Evolutionary conservation across 2,113 vertebrate species (phyloP), one percentile per base, ranked within the genome.

Genomic region (Geococcyx californianus): DNA sequence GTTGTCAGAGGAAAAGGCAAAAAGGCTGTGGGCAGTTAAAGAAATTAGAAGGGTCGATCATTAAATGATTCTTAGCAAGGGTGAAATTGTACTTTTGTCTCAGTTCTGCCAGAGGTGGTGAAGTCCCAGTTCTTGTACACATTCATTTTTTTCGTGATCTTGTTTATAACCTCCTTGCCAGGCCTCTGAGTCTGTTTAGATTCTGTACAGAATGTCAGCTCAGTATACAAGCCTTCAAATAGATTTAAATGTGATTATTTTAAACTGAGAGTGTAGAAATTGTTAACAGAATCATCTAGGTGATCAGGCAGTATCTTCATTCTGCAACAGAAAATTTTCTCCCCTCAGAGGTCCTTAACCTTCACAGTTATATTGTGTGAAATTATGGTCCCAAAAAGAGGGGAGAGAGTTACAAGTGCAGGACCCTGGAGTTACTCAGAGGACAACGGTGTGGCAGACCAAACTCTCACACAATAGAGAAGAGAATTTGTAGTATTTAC

Each of bases 61-160:
- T 75, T 42, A 68, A 82, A 31, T 42, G 3, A 70, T 34, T 55
- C 40, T 64, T 34, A 13, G 40, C 24, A 36, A 82, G 76, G 16
- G 36, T 49, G 16, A 75, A 76, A 68, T 64, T 1, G 10, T 84
- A 16, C 44, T 95, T 92, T 69, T 56, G 29, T 66, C 45, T 89
- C 40, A 4, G 7, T 83, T 82, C 79, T 91, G 21, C 38, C 24
- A 62, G 36, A 58, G 33, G 8, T 74, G 23, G 11, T 56, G 28
- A 84, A 81, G 47, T 85, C 55, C 11, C 79, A 24, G 13, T 23
- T 72, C 34, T 82, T 82, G 19, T 33, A 25, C 8, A 24, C 0
- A 0, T 38, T 14, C 83, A 23, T 0, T 3, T 70, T 63, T 79
- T 62, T 34, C 26, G n/a, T 3, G 1, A n/a, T n/a, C n/a, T n/a